Evolutionary conservation across 2,113 vertebrate genomes (phyloP), one percentile per base, ranked within the genome.

Genomic region (Dryoscopus gambensis): DNA sequence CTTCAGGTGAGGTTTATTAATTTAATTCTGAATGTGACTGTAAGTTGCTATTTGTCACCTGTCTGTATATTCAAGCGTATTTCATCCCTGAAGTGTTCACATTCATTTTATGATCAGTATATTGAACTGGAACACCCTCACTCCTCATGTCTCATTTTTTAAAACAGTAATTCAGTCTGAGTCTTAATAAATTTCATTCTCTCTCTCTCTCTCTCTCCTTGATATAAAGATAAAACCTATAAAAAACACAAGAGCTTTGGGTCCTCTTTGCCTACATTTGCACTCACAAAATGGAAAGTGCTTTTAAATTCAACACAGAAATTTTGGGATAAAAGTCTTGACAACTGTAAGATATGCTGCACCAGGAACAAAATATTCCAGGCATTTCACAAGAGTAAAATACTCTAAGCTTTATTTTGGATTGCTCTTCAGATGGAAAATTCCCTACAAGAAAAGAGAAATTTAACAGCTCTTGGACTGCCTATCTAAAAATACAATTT

Each of bases 91-190:
- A 76, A 80, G 7, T 4, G 16, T 53, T 88, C 39, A 15, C 6
- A 30, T 59, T 71, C 11, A 49, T 92, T 91, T 70, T 68, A 75
- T 0, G 1, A 16, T 56, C 4, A 31, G 9, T 47, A 24, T 56
- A 49, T 37, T 82, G 35, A 89, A 37, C 27, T 42, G 24, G 27
- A 94, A 86, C 30, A 59, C 6, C 2, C 3, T 10, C 0, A 3
- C 20, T 60, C 21, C 35, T 19, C 13, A 39, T 0, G 0, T 31
- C 23, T 60, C 6, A 27, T 56, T 81, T 77, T 73, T 76, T 13
- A 18, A 55, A 79, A 30, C 19, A 71, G 15, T 52, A 87, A 37
- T 68, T 84, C 40, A 39, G 9, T 76, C 40, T 40, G 10, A 67
- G 10, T 33, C 13, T 81, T 37, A 57, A 35, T 24, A 80, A 12